Base-by-base conservation (phyloP, 1,140 invertebrate species). In the Drosophila nannoptera region DNA sequence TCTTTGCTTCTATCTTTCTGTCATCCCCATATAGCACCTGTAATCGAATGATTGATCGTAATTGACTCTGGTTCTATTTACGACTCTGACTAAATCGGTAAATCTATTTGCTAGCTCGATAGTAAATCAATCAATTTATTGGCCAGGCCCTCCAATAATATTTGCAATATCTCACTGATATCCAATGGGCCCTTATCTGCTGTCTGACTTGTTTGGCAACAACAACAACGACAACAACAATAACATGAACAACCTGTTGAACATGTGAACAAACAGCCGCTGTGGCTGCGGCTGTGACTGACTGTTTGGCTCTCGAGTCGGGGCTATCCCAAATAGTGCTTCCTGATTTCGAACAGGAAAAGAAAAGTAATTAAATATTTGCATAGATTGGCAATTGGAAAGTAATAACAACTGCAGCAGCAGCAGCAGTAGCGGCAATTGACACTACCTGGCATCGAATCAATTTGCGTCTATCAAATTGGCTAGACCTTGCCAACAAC, bases 381-480 rank as follows among this genome's bases (percentile, higher is more conserved):
- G 69, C 75, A 70, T 84, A 67, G 11, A 42, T n/a, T n/a, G 14
- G 12, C 5, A 38, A 56, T 49, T 53, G 8, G 29, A 32, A 43
- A 58, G 32, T 38, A 33, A 42, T n/a, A n/a, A n/a, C n/a, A 45
- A 38, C 48, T 55, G 36, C 29, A 46, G 36, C 12, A 60, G 40
- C 58, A 0, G 29, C 8, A 22, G 53, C 16, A 53, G 35, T 4
- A n/a, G 33, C 31, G 16, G 38, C 40, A 63, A 45, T 59, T 36
- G 12, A 36, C n/a, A 35, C 40, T 53, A 43, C 63, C 73, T 82
- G 78, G 78, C 73, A 77, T 45, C 31, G 58, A 66, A 77, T 77
- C 71, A 77, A 81, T 81, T 82, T 71, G 46, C 67, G 49, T 71
- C 68, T 67, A 63, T 80, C 77, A 77, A 22, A 77, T 65, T 50